These are phyloP conservation scores for Lamellibrachia satsuma DNA, from an alignment of 2,888 invertebrate species.

Conservation along the genomic window DNA sequence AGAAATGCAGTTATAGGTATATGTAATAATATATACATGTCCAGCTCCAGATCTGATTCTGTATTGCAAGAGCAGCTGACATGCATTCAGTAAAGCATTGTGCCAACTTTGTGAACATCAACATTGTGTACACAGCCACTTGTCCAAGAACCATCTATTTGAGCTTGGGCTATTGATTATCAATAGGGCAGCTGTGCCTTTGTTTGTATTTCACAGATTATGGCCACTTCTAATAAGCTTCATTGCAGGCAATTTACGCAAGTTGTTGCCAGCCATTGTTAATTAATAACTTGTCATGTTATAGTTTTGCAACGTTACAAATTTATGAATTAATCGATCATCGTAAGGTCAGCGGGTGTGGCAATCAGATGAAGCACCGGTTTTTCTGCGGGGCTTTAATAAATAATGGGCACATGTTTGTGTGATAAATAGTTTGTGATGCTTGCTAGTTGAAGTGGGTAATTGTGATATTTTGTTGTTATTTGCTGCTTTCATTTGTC, in stretches of 20 bases:
- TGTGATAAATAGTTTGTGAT: slow-evolving; percentile 10
- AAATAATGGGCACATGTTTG: slow-evolving; percentile 9
- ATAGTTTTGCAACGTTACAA: slow-evolving; percentile 17
- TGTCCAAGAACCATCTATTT: not conserved
- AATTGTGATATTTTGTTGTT: slow-evolving; percentile 2
- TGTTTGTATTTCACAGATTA: slow-evolving; percentile 4
- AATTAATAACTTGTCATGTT: slow-evolving; percentile 17
- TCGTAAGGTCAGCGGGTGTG: not conserved
- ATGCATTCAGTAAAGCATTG: not conserved
- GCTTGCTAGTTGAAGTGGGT: not conserved
- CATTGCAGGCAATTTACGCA: slow-evolving; percentile 17
- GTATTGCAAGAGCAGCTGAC: not conserved
- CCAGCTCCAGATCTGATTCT: no score
- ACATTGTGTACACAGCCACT: not conserved
- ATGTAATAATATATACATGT: no score
- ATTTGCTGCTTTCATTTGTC: not conserved
- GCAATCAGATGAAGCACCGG: not conserved
- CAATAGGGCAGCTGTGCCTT: slow-evolving; percentile 7
- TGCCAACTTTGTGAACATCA: not conserved
- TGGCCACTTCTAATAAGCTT: not conserved
- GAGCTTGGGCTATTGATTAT: not conserved
- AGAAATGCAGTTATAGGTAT: no score
- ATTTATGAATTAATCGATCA: not conserved
- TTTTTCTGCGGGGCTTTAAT: not conserved
- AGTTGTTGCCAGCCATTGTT: slow-evolving; percentile 9